phyloP scores from a whole-genome alignment of 2,797 vertebrate species.

The Sebastes kiyomatsui region DNA sequence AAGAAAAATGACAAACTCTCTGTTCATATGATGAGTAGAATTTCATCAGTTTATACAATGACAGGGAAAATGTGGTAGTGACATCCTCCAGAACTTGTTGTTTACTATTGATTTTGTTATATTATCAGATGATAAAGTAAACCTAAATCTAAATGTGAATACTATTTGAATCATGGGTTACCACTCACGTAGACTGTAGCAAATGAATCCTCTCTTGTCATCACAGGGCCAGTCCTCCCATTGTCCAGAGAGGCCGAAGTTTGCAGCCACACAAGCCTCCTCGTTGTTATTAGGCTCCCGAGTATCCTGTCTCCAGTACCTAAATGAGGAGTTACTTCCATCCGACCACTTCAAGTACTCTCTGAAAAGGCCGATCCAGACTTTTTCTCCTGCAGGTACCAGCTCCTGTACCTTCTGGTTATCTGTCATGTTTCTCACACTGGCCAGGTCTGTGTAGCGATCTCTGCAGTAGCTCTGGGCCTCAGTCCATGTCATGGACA shows the following conservation, averaged over 20 bases:
- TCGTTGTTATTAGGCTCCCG: background rate
- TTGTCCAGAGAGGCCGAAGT: background rate
- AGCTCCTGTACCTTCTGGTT: background rate
- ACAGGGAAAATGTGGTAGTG: background rate
- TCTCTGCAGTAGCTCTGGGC: slow-evolving; percentile 50
- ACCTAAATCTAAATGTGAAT: background rate
- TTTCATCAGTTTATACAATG: background rate
- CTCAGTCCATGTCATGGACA: background rate
- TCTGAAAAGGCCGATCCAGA: slow-evolving; percentile 55
- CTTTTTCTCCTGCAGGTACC: rapidly evolving
- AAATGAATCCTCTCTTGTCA: background rate
- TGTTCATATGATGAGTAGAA: background rate
- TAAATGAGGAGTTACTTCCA: background rate
- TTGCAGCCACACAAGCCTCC: background rate
- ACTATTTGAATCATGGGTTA: background rate
- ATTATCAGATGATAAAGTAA: background rate
- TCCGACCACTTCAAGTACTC: slow-evolving; percentile 46
- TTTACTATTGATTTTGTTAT: background rate
- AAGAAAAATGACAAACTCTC: background rate
- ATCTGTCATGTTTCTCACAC: slow-evolving; percentile 11
- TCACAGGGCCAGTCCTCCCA: slow-evolving; percentile 18
- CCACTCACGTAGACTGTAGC: slow-evolving; percentile 4
- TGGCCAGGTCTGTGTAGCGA: slow-evolving; percentile 54
- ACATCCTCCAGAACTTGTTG: background rate
- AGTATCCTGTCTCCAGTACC: background rate